Conservation (phyloP, 2,888 invertebrate species). For the Colostygia pectinataria region DNA sequence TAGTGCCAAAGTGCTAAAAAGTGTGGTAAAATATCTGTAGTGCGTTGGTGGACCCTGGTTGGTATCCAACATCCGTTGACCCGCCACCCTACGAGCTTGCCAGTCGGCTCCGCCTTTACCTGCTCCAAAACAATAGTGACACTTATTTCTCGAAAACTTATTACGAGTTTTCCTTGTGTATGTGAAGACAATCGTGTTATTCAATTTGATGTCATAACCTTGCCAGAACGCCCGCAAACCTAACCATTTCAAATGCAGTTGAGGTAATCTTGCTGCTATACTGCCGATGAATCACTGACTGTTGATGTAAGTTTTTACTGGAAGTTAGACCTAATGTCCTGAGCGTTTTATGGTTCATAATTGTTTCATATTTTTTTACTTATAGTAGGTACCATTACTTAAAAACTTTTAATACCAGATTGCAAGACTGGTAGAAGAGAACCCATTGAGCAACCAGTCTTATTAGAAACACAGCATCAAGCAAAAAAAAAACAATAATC, state of each 20-base stretch:
- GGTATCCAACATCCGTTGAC: slow-evolving; percentile 75
- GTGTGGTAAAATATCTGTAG: not conserved
- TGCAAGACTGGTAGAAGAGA: too few species aligned
- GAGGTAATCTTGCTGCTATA: slow-evolving; percentile 42
- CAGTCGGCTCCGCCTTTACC: slow-evolving; percentile 65
- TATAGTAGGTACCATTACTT: too few species aligned
- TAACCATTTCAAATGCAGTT: slow-evolving; percentile 42
- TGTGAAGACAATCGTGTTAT: slow-evolving; percentile 27
- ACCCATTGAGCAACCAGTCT: too few species aligned
- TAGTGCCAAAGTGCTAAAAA: not conserved
- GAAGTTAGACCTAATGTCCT: not conserved
- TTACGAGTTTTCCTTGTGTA: slow-evolving; percentile 6
- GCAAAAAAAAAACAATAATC: too few species aligned
- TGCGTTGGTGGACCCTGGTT: slow-evolving; percentile 6
- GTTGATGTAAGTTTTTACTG: slow-evolving; percentile 24
- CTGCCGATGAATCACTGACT: slow-evolving; percentile 54
- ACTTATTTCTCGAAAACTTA: slow-evolving; percentile 17
- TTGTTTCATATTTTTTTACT: too few species aligned
- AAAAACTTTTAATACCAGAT: too few species aligned
- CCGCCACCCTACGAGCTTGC: slow-evolving; percentile 72
- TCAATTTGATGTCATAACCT: slow-evolving; percentile 45
- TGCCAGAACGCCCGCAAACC: slow-evolving; percentile 37
- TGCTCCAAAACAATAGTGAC: slow-evolving; percentile 45
- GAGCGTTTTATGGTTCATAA: not conserved
- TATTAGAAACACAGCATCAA: too few species aligned